Conservation (phyloP, 2,797 vertebrate genomes). For the Gymnoscopelus braueri region DNA sequence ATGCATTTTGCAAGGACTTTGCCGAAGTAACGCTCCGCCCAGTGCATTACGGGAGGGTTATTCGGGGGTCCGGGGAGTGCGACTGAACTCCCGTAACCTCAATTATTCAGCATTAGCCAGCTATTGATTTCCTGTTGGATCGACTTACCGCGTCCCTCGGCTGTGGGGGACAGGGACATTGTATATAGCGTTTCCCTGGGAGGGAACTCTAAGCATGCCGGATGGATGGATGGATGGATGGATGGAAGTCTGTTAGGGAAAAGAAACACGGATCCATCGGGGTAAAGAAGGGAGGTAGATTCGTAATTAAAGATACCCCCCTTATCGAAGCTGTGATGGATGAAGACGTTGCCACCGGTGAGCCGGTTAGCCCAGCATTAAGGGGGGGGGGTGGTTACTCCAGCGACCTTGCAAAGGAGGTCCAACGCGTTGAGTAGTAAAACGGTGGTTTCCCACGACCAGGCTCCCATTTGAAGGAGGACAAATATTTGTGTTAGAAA, state of each 20-base stretch:
- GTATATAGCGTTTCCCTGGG: constrained; percentile 66
- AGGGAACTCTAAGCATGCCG: constrained; percentile 55
- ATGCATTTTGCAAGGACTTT: no score
- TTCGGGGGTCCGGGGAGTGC: constrained; percentile 66
- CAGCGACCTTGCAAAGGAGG: constrained; percentile 22
- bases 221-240: constrained; percentile 67
- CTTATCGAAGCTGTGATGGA: constrained; percentile 79
- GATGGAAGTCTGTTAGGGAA: constrained; percentile 34
- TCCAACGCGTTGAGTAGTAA: constrained; percentile 1
- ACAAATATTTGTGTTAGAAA: constrained; percentile 77
- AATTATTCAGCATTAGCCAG: constrained; percentile 86
- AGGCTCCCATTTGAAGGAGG: constrained; percentile 32
- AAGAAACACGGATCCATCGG: constrained; percentile 64
- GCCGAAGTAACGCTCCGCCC: constrained; percentile 36
- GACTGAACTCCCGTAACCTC: constrained; percentile 83
- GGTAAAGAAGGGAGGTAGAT: constrained; percentile 17
- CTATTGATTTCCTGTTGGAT: constrained; percentile 86
- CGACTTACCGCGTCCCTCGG: constrained; percentile 77
- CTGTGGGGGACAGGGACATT: constrained; percentile 68
- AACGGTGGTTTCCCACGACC: constrained; percentile 71
- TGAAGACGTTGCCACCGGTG: constrained; percentile 71
- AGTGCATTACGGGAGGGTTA: constrained; percentile 63
- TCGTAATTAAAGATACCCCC: constrained; percentile 78
- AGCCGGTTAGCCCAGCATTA: constrained; percentile 59
- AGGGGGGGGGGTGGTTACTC: constrained; percentile 29